Conservation (phyloP, 2,888 invertebrate species). For the Xestoiulus laeticollis region DNA sequence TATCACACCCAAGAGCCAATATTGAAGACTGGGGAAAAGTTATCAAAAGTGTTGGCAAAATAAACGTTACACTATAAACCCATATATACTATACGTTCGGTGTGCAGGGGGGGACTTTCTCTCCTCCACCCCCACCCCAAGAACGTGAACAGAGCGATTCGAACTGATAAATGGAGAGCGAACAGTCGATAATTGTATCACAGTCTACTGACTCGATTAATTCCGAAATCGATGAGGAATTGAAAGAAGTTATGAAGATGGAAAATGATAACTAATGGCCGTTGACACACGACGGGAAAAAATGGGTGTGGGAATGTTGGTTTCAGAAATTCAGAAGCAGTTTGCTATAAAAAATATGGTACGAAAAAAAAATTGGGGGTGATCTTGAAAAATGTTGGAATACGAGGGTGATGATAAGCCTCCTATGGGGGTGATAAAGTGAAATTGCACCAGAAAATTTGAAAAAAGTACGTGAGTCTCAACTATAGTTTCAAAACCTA, state of each 20-base stretch:
- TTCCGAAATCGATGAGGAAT: conserved; percentile 45
- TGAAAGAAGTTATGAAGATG: conserved; percentile 40
- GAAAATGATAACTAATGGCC: conserved; percentile 11
- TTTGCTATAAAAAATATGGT: background rate
- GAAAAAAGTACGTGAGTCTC: no score
- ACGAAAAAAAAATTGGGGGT: background rate
- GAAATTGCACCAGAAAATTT: no score
- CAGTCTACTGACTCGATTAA: conserved; percentile 43
- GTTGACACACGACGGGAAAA: background rate
- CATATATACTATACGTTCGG: background rate
- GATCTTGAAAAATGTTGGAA: background rate
- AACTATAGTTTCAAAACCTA: no score
- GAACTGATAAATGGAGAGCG: conserved; percentile 10
- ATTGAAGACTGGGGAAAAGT: background rate
- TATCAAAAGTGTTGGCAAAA: background rate
- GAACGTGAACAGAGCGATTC: background rate
- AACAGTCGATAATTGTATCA: conserved; percentile 45
- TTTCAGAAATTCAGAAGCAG: background rate
- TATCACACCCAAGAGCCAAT: conserved; percentile 34
- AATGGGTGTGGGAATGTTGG: background rate
- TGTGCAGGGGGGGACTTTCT: background rate
- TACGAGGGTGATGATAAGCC: background rate
- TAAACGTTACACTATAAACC: no score
- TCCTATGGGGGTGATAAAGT: no score
- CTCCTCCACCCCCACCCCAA: no score